Evolutionary conservation across 1,140 invertebrate genomes (phyloP).

Genomic region (Diorhabda carinulata): DNA sequence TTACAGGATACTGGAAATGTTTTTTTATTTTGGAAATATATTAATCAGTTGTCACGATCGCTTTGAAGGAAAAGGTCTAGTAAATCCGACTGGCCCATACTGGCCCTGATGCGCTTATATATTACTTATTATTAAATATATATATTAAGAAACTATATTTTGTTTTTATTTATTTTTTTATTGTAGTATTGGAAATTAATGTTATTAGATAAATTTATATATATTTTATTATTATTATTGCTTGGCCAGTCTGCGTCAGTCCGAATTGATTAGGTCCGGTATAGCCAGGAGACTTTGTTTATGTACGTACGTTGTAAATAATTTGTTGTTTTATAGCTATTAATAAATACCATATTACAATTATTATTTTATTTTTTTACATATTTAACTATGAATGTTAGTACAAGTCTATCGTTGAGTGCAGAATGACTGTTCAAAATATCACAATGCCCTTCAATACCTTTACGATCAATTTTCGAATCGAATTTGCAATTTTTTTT

Average conservation of each 20-base stretch:
- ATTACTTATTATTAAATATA: slow-evolving; percentile 39
- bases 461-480: too few species aligned
- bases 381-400: slow-evolving; percentile 51
- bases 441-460: too few species aligned
- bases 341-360: slow-evolving; percentile 44
- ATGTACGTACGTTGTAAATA: slow-evolving; percentile 47
- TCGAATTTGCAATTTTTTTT: too few species aligned
- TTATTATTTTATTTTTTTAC: slow-evolving; percentile 52
- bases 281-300: slow-evolving; percentile 39
- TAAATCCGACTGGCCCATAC: slow-evolving; percentile 25
- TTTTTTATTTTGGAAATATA: too few species aligned
- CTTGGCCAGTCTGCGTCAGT: slow-evolving; percentile 28
- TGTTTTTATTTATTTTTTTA: slow-evolving; percentile 47
- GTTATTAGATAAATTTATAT: slow-evolving; percentile 47
- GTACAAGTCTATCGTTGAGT: slow-evolving; percentile 48
- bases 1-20: too few species aligned
- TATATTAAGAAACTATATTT: slow-evolving; percentile 43
- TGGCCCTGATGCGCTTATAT: slow-evolving; percentile 33
- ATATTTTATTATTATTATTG: slow-evolving; percentile 42
- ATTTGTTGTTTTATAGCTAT: slow-evolving; percentile 50
- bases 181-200: slow-evolving; percentile 41
- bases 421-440: slow-evolving; percentile 46
- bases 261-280: slow-evolving; percentile 24
- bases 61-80: background rate
- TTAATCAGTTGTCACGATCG: too few species aligned